phyloP scores from a whole-genome alignment of 2,113 vertebrate genomes.

The Diphyllodes magnificus region DNA sequence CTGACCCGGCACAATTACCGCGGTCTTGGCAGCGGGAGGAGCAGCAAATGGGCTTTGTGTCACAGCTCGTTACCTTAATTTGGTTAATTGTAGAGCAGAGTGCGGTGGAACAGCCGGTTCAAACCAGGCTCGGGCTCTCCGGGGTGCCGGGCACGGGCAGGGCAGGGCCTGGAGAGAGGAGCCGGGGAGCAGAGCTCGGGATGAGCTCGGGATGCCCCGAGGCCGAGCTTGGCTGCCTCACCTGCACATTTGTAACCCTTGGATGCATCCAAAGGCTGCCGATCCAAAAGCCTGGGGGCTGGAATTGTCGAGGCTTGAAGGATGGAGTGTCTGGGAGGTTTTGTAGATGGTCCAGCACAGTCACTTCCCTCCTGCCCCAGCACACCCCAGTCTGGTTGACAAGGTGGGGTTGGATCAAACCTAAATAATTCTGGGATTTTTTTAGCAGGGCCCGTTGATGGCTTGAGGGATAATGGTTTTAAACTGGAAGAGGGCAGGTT shows the following conservation, averaged over 20 bases:
- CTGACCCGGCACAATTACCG: neutral
- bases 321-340: neutral
- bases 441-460: neutral
- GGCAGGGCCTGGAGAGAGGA: neutral
- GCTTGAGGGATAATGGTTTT: neutral
- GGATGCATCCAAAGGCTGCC: neutral
- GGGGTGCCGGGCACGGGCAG: neutral
- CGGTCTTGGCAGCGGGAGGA: conserved; percentile 14
- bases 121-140: neutral
- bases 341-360: neutral
- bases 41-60: conserved; percentile 34
- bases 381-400: accelerated
- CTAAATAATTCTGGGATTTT: neutral
- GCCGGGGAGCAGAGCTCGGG: neutral
- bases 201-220: neutral
- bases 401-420: neutral
- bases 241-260: neutral
- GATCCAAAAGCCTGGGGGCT: neutral
- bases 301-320: neutral
- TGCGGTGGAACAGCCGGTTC: neutral
- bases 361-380: neutral
- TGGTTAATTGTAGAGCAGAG: conserved; percentile 63
- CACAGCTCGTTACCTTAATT: conserved; percentile 55
- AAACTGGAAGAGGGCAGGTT: neutral
- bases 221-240: neutral